Conservation (phyloP, 37 sponge, comb jelly and placozoan species). For the Beroe ovata region DNA sequence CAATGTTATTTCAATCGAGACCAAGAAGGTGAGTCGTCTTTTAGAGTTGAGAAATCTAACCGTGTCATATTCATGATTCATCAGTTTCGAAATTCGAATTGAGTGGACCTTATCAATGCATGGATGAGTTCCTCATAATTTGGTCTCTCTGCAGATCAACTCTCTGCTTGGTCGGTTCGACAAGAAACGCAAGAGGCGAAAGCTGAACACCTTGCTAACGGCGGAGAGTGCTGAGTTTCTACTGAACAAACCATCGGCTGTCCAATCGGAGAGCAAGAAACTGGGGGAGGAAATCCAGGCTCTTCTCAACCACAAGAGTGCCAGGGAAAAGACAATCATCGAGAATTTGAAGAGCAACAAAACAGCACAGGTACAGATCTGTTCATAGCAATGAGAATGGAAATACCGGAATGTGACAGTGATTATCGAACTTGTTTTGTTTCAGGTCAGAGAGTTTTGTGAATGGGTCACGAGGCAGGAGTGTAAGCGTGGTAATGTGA, state of each 20-base stretch:
- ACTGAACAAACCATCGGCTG: constrained; percentile 69
- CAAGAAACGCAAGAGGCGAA: constrained; percentile 52
- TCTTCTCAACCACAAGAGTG: constrained; percentile 77
- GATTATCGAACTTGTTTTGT: too few relatives aligned
- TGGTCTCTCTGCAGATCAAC: constrained; percentile 18
- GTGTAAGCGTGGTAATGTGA: constrained; percentile 74
- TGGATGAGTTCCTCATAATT: too few relatives aligned
- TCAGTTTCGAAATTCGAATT: too few relatives aligned
- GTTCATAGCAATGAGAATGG: too few relatives aligned
- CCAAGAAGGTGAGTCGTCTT: constrained; percentile 49
- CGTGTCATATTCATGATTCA: too few relatives aligned
- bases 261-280: constrained; percentile 74
- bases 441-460: constrained; percentile 87
- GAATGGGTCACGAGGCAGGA: constrained; percentile 83
- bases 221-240: constrained; percentile 62
- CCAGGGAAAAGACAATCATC: constrained; percentile 76
- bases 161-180: constrained; percentile 58
- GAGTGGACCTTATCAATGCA: too few relatives aligned
- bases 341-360: constrained; percentile 80
- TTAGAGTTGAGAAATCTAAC: too few relatives aligned
- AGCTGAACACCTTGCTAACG: constrained; percentile 51
- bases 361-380: constrained; percentile 67
- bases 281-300: constrained; percentile 79
- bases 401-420: too few relatives aligned
- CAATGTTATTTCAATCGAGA: constrained; percentile 7